Percentiles rank a stretch among this genome's conserved stretches.
Evolutionary conservation across 2,888 invertebrate genomes (phyloP).

Genomic region (Hypselothyrea guttata): DNA sequence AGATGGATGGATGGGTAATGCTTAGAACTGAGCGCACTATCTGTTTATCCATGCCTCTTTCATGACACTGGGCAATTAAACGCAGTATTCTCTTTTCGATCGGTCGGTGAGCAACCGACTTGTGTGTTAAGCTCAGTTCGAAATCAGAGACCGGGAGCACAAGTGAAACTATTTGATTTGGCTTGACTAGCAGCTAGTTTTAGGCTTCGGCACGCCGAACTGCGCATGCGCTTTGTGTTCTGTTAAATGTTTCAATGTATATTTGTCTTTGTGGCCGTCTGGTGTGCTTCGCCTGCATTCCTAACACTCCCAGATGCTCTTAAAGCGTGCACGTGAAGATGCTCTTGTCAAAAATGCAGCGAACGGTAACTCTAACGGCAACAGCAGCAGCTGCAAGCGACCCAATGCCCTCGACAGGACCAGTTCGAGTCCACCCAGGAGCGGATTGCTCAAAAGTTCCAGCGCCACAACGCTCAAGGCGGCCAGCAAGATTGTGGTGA

Average conservation of each 20-base stretch:
- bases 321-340: conserved; percentile 81
- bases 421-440: conserved; percentile 28
- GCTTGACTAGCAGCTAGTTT: no score
- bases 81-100: no score
- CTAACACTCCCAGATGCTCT: conserved; percentile 78
- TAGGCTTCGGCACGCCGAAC: conserved; percentile 5
- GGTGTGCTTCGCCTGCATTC: conserved; percentile 35
- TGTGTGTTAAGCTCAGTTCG: no score
- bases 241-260: conserved; percentile 8
- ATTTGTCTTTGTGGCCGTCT: conserved; percentile 24
- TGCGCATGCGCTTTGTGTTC: background rate
- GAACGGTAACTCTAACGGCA: conserved; percentile 33
- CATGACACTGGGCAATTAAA: no score
- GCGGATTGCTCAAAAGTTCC: conserved; percentile 30
- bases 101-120: no score
- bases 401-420: conserved; percentile 11
- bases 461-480: conserved; percentile 58
- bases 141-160: no score
- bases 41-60: no score
- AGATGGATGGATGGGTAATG: no score
- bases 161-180: no score
- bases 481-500: conserved; percentile 79
- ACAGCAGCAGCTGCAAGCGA: conserved; percentile 48
- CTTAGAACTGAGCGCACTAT: no score
- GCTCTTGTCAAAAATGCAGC: conserved; percentile 51